A percentile compares a stretch with the other conserved stretches of the same genome.
Evolutionary conservation across 2,113 vertebrate species (phyloP).

Genomic region (Hepsetus odoe): DNA sequence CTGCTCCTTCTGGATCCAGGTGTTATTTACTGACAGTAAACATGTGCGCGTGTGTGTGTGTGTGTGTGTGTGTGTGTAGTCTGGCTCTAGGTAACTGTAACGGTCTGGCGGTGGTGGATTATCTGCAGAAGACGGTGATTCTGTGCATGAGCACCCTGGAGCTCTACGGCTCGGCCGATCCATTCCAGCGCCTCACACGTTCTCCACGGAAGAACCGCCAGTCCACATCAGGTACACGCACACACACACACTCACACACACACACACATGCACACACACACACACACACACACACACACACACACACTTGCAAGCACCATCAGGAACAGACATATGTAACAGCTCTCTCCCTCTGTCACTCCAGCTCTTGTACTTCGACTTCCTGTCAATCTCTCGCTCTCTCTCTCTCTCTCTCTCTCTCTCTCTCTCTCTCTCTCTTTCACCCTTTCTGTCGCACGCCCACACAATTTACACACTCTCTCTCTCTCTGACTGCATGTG

Average conservation of each 20-base stretch:
- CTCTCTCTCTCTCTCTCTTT: constrained; percentile 11
- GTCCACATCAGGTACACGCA: constrained; percentile 89
- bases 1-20: too few relatives aligned
- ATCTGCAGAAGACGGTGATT: constrained; percentile 91
- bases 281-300: constrained; percentile 17
- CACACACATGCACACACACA: constrained; percentile 20
- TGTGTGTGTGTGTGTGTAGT: constrained; percentile 69
- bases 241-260: constrained; percentile 20
- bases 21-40: too few relatives aligned
- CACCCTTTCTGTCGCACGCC: constrained; percentile 15
- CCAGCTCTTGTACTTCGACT: constrained; percentile 32
- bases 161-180: constrained; percentile 88
- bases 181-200: constrained; percentile 90
- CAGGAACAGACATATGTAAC: constrained; percentile 30
- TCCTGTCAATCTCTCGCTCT: constrained; percentile 18
- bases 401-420: background rate
- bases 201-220: constrained; percentile 95
- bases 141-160: constrained; percentile 92
- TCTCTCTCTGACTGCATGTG: constrained; percentile 48
- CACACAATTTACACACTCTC: constrained; percentile 27
- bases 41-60: too few relatives aligned
- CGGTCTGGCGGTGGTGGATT: constrained; percentile 93
- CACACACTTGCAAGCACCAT: constrained; percentile 7
- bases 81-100: constrained; percentile 94
- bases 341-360: constrained; percentile 22